Base-by-base conservation (phyloP, 2,113 vertebrate species). In the Emydocephalus ijimae region DNA sequence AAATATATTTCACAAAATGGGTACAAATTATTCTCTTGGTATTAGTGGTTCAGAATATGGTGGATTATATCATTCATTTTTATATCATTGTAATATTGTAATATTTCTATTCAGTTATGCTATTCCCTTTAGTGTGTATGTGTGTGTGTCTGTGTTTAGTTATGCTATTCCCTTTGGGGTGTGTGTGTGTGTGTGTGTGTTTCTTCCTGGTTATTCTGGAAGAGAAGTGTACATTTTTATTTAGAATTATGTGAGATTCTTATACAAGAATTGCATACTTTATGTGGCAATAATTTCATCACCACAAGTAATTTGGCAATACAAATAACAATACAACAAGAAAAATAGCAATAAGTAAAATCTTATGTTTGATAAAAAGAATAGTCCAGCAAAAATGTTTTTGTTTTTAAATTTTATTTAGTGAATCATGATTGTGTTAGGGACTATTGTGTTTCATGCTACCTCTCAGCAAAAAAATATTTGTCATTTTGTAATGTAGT, bases 51-150 rank as follows among this genome's bases (percentile, higher is more conserved):
- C 39, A 50, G 45, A 87, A 69, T 88, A 54, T 81, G 90, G 91
- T 93, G 15, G 74, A 64, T 96, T 93, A 24, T 34, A 89, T 87
- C 20, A 87, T 52, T 85, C 57, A 39, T 23, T 91, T 95, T 93
- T 88, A 93, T 87, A 93, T 91, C 5, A 57, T 48, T 50, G 18
- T 18, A 7, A 90, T 52, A 74, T 88, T 91, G 23, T 0, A 50
- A 52, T 52, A 52, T 52, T 69, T 92, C 93, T 21, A 21, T 12
- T 39, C 8, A 59, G 24, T 43, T 14, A 61, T 23, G 20, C 6
- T 24, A 3, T 24, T 24, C 56, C 5, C 20, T 56, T 56, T 55
- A 14, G 57, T 59, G 23, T 59, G 57, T 59, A 23, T 61, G 85
- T 23, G 29, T 85, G 24, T 0, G 0, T 2, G n/a, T 29, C 12